Conservation (phyloP, 2,797 vertebrate species). For the Crenichthys baileyi region DNA sequence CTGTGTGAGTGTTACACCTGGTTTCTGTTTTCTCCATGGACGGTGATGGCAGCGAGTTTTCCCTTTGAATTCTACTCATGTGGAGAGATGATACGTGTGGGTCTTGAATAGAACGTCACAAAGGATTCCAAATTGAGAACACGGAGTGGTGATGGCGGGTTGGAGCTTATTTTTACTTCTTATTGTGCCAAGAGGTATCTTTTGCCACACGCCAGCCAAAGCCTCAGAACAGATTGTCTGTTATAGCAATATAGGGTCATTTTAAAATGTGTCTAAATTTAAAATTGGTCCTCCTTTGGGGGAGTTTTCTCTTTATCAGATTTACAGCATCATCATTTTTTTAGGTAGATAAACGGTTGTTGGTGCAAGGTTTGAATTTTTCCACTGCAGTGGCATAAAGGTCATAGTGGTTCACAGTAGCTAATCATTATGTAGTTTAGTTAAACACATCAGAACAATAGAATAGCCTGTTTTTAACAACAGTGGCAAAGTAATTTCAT, state of each 20-base stretch:
- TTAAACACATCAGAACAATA: too few relatives aligned
- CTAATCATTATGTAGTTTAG: too few relatives aligned
- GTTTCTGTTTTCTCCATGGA: constrained; percentile 76
- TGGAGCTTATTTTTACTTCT: constrained; percentile 68
- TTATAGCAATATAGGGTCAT: not conserved
- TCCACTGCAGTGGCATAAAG: not conserved
- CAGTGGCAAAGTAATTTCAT: too few relatives aligned
- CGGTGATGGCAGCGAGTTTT: constrained; percentile 57
- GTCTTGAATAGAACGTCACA: constrained; percentile 78
- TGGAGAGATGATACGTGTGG: constrained; percentile 80
- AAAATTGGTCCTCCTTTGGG: not conserved
- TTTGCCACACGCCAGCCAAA: constrained; percentile 41
- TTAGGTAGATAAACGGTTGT: not conserved
- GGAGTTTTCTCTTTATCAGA: not conserved
- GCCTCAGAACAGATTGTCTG: constrained; percentile 17
- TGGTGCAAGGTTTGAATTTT: not conserved
- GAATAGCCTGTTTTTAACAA: too few relatives aligned
- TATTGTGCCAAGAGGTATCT: constrained; percentile 46
- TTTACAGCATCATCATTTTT: not conserved
- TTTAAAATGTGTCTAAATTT: not conserved
- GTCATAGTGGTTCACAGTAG: too few relatives aligned
- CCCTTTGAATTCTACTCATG: constrained; percentile 76
- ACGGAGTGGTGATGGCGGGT: constrained; percentile 31
- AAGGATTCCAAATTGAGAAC: constrained; percentile 72
- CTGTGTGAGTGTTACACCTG: constrained; percentile 75